Evolutionary conservation across 1,140 invertebrate species (phyloP).

Genomic region (Venustaconcha ellipsiformis): DNA sequence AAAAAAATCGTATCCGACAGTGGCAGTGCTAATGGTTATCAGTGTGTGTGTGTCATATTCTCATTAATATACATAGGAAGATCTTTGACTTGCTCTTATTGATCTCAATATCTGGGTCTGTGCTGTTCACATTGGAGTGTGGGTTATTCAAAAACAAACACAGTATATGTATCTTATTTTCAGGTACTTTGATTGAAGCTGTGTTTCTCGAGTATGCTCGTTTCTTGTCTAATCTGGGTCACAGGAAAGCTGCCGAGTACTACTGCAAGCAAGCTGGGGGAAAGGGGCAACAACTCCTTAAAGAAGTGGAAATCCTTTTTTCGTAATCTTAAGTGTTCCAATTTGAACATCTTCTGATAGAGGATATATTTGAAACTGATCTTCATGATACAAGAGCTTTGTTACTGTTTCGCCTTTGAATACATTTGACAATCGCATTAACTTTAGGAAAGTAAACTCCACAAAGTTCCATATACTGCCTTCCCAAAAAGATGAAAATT

Average conservation of each 20-base stretch:
- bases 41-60: background rate
- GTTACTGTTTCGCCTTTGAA: too few relatives aligned
- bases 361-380: too few relatives aligned
- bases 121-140: background rate
- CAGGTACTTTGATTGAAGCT: slow-evolving; percentile 62
- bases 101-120: background rate
- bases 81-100: background rate
- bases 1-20: background rate
- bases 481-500: too few relatives aligned
- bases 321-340: slow-evolving; percentile 19
- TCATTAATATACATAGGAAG: background rate
- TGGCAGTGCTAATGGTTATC: background rate
- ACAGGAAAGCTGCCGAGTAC: slow-evolving; percentile 56
- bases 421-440: too few relatives aligned
- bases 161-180: slow-evolving; percentile 1
- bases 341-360: background rate
- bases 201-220: slow-evolving; percentile 68
- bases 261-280: slow-evolving; percentile 64
- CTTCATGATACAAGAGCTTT: too few relatives aligned
- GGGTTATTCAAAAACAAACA: background rate
- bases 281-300: slow-evolving; percentile 63
- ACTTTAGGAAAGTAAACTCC: too few relatives aligned
- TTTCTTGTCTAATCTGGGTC: slow-evolving; percentile 61
- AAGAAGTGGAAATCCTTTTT: slow-evolving; percentile 67
- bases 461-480: too few relatives aligned